phyloP scores from a whole-genome alignment of 1,140 invertebrate species.

The Macrobrachium nipponense region DNA sequence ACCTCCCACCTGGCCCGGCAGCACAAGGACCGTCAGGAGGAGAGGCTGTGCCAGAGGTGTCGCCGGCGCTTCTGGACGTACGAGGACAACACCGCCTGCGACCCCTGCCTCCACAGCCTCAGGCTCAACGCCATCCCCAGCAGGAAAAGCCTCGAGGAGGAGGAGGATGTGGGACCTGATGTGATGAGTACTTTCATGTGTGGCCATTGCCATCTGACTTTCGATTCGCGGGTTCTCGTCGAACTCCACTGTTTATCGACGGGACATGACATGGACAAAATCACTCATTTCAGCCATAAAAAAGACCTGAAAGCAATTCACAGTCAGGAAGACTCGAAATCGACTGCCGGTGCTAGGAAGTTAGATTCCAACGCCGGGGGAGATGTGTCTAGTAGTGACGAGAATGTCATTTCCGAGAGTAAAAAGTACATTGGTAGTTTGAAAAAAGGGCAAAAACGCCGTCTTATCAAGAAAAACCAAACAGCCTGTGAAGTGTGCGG shows the following conservation, averaged over 20 bases:
- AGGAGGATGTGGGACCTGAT: neutral
- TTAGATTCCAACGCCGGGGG: neutral
- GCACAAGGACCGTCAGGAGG: constrained; percentile 36
- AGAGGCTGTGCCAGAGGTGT: constrained; percentile 37
- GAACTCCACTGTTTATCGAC: constrained; percentile 51
- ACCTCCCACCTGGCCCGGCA: constrained; percentile 26
- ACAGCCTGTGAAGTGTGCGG: constrained; percentile 37
- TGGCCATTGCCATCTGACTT: constrained; percentile 33
- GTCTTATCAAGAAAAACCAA: constrained; percentile 40
- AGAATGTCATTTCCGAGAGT: neutral
- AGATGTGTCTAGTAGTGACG: too few relatives aligned
- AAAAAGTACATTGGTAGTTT: neutral
- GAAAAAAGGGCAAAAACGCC: constrained; percentile 31
- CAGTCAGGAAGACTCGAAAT: neutral
- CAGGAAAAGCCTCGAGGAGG: neutral
- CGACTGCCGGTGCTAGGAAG: neutral
- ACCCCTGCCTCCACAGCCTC: constrained; percentile 21
- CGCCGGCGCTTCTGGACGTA: constrained; percentile 31
- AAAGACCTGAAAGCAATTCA: neutral
- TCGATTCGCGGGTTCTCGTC: constrained; percentile 22
- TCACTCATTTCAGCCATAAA: neutral
- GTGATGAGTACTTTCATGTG: neutral
- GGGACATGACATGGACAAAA: constrained; percentile 17
- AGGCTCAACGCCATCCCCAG: constrained; percentile 34
- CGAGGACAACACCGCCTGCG: constrained; percentile 50